Percentiles rank a stretch among this genome's conserved stretches.
Conservation (phyloP, 2,113 vertebrate genomes). For the Sarotherodon lohbergeri region DNA sequence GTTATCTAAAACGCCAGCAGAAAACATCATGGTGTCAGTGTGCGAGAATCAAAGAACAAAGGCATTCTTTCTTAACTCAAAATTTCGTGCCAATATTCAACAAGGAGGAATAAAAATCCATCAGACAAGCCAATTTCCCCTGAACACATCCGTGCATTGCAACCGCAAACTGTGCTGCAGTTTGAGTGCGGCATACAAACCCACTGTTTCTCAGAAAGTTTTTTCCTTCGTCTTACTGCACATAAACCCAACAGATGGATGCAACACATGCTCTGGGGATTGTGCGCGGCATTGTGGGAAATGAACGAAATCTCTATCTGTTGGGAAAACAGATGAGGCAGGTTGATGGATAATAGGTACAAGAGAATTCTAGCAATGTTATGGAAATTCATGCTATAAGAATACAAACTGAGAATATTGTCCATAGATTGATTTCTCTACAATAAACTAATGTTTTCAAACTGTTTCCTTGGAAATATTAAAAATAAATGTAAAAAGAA, state of each 20-base stretch:
- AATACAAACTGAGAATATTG: background rate
- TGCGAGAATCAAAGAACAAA: slow-evolving; percentile 14
- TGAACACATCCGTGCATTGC: background rate
- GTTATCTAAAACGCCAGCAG: background rate
- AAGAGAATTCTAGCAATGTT: background rate
- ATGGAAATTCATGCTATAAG: background rate
- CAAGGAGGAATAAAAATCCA: background rate
- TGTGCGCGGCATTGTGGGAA: background rate
- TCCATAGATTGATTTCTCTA: background rate
- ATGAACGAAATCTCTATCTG: background rate
- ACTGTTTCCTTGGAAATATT: background rate
- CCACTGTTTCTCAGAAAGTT: background rate
- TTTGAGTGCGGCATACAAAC: background rate
- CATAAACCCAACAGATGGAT: slow-evolving; percentile 25
- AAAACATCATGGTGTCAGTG: slow-evolving; percentile 1
- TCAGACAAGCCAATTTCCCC: background rate
- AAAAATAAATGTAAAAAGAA: background rate
- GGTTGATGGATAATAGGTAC: background rate
- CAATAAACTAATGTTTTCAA: background rate
- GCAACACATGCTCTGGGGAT: background rate
- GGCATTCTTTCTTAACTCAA: background rate
- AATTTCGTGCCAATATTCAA: background rate
- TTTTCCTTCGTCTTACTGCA: slow-evolving; percentile 13
- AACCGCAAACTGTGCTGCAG: background rate
- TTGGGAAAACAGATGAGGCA: background rate